Conservation (phyloP, 2,797 vertebrate genomes). For the Danionella dracula region DNA sequence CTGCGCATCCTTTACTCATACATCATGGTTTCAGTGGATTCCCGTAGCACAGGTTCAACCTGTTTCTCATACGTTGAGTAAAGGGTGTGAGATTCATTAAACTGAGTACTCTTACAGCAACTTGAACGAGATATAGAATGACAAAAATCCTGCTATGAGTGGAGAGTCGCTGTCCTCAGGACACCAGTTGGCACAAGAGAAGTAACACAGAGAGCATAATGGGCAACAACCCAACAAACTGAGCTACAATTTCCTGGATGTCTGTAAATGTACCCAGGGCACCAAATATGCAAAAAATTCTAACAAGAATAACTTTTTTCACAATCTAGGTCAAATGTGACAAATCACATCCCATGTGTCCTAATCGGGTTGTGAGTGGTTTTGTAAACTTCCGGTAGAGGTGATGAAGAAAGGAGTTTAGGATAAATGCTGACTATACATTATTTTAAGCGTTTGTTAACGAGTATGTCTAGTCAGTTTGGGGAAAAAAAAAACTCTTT, state of each 20-base stretch:
- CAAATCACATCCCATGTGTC: not conserved
- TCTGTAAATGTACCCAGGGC: no score
- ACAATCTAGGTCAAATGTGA: no score
- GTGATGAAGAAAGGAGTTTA: not conserved
- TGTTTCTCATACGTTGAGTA: slow-evolving; percentile 51
- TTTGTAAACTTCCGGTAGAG: not conserved
- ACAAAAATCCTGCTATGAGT: slow-evolving; percentile 18
- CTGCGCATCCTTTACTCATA: not conserved
- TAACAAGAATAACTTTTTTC: no score
- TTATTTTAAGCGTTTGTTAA: no score
- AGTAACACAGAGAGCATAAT: not conserved
- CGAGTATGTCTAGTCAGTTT: no score
- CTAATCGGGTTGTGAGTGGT: not conserved
- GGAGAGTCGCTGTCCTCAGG: not conserved
- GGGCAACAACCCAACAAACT: not conserved
- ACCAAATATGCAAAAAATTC: no score
- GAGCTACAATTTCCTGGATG: not conserved
- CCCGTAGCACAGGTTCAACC: slow-evolving; percentile 63
- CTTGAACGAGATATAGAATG: slow-evolving; percentile 19
- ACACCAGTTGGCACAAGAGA: not conserved
- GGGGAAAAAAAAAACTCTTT: no score
- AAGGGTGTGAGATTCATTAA: slow-evolving; percentile 47
- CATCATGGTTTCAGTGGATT: slow-evolving; percentile 29
- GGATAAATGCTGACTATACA: no score
- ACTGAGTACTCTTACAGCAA: slow-evolving; percentile 6